Evolutionary conservation across 2,113 vertebrate genomes (phyloP), one percentile per base, ranked within the genome.

Genomic region (Pseudolaguvia tuberculata): DNA sequence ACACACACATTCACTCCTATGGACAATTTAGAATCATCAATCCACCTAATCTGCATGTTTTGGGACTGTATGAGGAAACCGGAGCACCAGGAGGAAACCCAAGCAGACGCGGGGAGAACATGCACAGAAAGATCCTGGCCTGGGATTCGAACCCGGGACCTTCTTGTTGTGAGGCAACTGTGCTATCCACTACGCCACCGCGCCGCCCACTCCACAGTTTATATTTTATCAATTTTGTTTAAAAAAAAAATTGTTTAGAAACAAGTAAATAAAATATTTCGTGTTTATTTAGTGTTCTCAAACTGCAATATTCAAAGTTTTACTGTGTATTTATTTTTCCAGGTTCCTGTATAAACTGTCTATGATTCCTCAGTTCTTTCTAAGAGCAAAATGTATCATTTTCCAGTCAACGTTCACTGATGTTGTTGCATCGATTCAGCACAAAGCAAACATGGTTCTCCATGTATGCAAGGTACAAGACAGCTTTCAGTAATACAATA

Each of bases 271-370:
- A 29, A 35, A 21, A 21, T 45, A 45, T 20, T 50, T 50, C 2
- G 8, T 66, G 45, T 27, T 67, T 11, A 65, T 23, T 47, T 27
- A 25, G 42, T 66, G 42, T 21, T 6, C 17, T 27, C 42, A 47
- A 66, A 25, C 21, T 25, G 14, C 50, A 17, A 67, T 29, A 50
- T 67, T 27, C 45, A 29, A 48, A 25, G 42, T 29, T 2, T 27
- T 67, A 50, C 4, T 29, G 10, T 67, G 0, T 48, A 39, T 68
- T 48, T 62, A 47, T 42, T 56, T 6, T 79, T 79, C 10, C 87
- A 99, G 97, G 83, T 99, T 99, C 89, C 88, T 99, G 4, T 96
- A 95, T 18, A 95, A 99, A 78, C 88, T 99, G 57, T 94, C 96
- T 73, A 95, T 95, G 89, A 95, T 98, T 79, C 94, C 96, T 15